phyloP scores from a whole-genome alignment of 2,797 vertebrate genomes.

The Rhabdophis nuchalis region DNA sequence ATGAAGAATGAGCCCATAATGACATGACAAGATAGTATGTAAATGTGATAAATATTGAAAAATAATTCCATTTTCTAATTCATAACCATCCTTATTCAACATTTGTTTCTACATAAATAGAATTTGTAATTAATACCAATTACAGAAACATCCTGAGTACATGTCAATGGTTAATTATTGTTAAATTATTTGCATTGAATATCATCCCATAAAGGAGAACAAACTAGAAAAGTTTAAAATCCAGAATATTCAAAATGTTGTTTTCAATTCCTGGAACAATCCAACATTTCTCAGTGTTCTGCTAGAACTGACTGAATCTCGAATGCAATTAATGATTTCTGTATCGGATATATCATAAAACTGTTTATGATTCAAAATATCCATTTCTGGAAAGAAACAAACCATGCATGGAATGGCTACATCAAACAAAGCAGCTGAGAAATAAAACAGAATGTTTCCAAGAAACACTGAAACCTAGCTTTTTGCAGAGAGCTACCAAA shows the following conservation, averaged over 20 bases:
- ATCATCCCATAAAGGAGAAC: slow-evolving; percentile 1
- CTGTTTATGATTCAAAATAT: neutral
- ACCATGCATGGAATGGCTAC: neutral
- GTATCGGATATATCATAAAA: neutral
- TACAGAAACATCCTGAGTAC: neutral
- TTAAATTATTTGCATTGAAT: slow-evolving; percentile 16
- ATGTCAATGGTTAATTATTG: slow-evolving; percentile 17
- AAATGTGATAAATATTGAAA: neutral
- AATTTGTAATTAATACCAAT: neutral
- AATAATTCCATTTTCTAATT: neutral
- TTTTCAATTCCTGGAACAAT: neutral
- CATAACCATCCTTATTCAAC: neutral
- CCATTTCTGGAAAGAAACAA: neutral
- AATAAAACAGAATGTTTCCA: neutral
- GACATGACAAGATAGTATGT: neutral
- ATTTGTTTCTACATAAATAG: neutral
- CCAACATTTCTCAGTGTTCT: neutral
- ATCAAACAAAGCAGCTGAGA: neutral
- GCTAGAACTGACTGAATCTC: neutral
- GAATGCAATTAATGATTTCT: neutral
- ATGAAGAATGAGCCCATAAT: neutral
- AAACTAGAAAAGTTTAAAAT: neutral
- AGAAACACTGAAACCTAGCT: neutral
- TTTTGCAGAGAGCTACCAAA: neutral
- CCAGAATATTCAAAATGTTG: neutral